A percentile compares a stretch with the other conserved stretches of the same genome.
These are phyloP conservation scores for Pristis pectinata DNA, from an alignment of 2,797 vertebrate genomes.

Conservation along the genomic window DNA sequence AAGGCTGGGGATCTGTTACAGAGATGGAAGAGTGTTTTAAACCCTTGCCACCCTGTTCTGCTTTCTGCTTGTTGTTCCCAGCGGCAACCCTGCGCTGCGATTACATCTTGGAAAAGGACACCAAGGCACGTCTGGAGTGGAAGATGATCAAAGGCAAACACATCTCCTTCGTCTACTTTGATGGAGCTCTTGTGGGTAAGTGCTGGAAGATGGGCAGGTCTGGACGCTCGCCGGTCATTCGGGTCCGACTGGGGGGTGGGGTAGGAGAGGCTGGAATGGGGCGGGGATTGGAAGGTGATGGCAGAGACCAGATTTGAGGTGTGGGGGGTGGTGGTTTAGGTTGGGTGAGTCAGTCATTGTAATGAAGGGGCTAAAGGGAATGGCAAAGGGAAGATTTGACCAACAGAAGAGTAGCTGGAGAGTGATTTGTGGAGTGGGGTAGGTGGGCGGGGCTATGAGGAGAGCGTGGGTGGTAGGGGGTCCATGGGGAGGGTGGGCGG, in stretches of 20 bases:
- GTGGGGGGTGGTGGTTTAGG: too few relatives aligned
- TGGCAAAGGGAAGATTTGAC: too few relatives aligned
- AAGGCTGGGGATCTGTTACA: background rate
- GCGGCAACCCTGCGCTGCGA: slow-evolving; percentile 77
- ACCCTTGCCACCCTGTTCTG: too few relatives aligned
- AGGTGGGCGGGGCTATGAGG: too few relatives aligned
- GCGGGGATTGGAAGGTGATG: background rate
- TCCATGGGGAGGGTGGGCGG: too few relatives aligned
- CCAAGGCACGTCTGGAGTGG: slow-evolving; percentile 81
- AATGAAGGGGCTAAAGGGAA: too few relatives aligned
- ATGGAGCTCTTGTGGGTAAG: slow-evolving; percentile 70
- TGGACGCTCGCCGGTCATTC: background rate
- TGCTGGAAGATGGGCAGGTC: slow-evolving; percentile 32
- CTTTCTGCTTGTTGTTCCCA: slow-evolving; percentile 45
- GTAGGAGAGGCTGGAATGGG: background rate
- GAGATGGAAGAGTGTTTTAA: background rate
- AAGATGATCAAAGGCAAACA: slow-evolving; percentile 72
- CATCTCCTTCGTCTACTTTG: slow-evolving; percentile 80
- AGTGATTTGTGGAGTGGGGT: too few relatives aligned
- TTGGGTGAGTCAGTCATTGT: too few relatives aligned
- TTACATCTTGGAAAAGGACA: slow-evolving; percentile 64
- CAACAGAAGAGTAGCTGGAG: too few relatives aligned
- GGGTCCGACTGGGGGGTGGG: too few relatives aligned
- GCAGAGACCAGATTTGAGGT: too few relatives aligned
- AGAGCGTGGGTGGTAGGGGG: too few relatives aligned